Evolutionary conservation across 2,888 invertebrate species (phyloP).

Genomic region (Eupithecia insigniata): DNA sequence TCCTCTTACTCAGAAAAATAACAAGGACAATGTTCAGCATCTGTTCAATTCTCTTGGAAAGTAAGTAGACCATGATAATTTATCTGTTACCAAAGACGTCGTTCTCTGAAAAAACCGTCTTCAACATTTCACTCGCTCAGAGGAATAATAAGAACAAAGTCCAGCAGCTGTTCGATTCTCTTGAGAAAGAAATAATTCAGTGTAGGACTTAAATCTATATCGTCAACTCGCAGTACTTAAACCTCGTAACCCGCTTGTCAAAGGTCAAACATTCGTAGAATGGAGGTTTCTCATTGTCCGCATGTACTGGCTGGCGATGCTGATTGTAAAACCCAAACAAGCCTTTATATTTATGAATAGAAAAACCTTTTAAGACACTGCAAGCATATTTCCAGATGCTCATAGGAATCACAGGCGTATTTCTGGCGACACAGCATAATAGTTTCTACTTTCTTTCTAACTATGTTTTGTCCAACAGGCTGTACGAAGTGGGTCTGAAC

Average conservation of each 20-base stretch:
- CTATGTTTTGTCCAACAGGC: constrained; percentile 66
- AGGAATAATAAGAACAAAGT: constrained; percentile 87
- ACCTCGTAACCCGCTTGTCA: no score
- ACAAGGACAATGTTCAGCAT: constrained; percentile 86
- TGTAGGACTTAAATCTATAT: no score
- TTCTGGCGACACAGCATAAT: background rate
- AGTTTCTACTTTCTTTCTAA: background rate
- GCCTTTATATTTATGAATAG: no score
- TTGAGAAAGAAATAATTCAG: constrained; percentile 88
- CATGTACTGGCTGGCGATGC: no score
- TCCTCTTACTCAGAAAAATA: constrained; percentile 89
- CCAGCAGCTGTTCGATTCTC: constrained; percentile 84
- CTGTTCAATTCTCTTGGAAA: constrained; percentile 87
- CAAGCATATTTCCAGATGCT: no score
- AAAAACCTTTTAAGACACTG: no score
- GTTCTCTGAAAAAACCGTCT: constrained; percentile 88
- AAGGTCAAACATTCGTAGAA: no score
- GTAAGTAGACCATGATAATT: constrained; percentile 67
- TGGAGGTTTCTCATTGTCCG: no score
- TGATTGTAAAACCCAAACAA: no score
- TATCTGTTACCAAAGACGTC: constrained; percentile 63
- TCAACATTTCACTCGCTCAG: constrained; percentile 90
- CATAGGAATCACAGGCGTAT: no score
- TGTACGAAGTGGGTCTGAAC: constrained; percentile 91
- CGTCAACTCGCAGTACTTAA: no score